Base-by-base conservation (phyloP, 1,140 invertebrate species). In the Cheumatopsyche charites region DNA sequence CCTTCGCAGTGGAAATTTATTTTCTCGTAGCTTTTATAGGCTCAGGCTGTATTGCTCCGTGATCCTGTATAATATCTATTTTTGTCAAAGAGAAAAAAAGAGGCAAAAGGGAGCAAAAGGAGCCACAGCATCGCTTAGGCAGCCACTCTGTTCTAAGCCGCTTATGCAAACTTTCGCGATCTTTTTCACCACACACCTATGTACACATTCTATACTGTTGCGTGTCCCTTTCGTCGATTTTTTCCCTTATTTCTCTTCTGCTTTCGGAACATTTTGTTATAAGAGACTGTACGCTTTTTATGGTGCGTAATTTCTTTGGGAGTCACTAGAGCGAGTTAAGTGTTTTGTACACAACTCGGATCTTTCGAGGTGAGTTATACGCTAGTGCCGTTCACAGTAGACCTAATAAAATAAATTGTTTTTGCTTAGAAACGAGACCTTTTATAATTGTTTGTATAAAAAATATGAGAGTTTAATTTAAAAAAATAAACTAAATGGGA, bases 41-140 rank as follows among this genome's bases (percentile, higher is more conserved):
- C 55, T 58, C 25, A 58, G 21, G 55, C 23, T 58, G 25, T 58
- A 58, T 58, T 58, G 55, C 55, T 36, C 55, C 55, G 55, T 58
- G 55, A 58, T 58, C 55, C 55, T 58, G 55, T 58, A 58, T 58
- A 58, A 58, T 58, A 58, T 58, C 55, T 58, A 58, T 58, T 58
- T 58, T 36, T 36, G 29, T 36, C 23, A 25, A 58, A 25, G 25
- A 58, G 13, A 47, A 13, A 13, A 4, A 13, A 47, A 15, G 13
- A 15, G 23, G 55, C 7, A 25, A 19, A 15, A 15, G 13, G 13
- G 13, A 47, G 13, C 11, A 13, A 4, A 13, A 15, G 43, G 43
- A 58, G 2, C 19, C 29, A 36, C 29, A 36, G 3, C 29, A 9
- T 36, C 9, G 29, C 29, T 36, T 36, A 36, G 23, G 55, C 55